Percentiles rank a stretch among this genome's conserved stretches.
phyloP scores from a whole-genome alignment of 2,113 vertebrate genomes.

The Brienomyrus longianalis region DNA sequence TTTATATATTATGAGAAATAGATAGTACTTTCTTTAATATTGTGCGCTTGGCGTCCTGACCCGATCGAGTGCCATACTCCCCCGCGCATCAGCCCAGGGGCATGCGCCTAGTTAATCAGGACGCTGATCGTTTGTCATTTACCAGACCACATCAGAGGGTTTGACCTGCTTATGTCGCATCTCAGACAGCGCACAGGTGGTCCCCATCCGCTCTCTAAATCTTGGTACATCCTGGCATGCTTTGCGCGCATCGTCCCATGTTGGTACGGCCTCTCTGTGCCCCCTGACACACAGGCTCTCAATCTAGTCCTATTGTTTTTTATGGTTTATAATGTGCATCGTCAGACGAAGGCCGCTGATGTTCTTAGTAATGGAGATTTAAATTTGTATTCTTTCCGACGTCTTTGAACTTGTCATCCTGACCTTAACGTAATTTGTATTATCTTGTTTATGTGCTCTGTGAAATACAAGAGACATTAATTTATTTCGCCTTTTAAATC shows the following conservation, averaged over 20 bases:
- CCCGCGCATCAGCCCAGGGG: not conserved
- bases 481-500: not conserved
- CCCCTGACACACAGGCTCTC: not conserved
- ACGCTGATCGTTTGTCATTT: not conserved
- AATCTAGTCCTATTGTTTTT: not conserved
- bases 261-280: not conserved
- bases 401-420: not conserved
- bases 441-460: not conserved
- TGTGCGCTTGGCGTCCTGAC: not conserved
- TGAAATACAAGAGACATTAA: not conserved
- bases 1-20: not conserved
- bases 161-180: not conserved
- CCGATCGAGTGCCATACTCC: not conserved
- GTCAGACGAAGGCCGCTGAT: not conserved
- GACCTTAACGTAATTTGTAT: not conserved
- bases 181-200: not conserved
- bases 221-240: not conserved
- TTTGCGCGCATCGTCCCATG: not conserved
- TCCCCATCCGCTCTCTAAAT: not conserved
- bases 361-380: not conserved
- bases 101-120: not conserved
- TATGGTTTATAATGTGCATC: not conserved
- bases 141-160: not conserved
- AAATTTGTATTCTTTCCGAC: not conserved
- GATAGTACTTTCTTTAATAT: not conserved